Base-by-base conservation (phyloP, 2,888 invertebrate species). In the Unio pictorum region DNA sequence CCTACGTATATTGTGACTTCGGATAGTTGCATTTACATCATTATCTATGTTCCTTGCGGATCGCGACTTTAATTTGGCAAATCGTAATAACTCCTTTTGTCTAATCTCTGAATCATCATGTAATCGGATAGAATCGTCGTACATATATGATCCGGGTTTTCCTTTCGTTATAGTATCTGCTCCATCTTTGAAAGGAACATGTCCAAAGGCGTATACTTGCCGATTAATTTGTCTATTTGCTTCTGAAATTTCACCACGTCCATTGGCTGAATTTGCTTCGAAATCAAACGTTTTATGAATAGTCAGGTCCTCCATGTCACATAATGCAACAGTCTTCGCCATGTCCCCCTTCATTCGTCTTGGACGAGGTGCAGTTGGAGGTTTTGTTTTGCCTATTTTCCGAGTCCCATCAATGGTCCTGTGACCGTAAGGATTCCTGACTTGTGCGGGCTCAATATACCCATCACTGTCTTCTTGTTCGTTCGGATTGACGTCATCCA, bases 1-100 rank as follows among this genome's bases (percentile, higher is more conserved):
- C 56, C 81, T 81, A 60, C 84, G 76, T 18, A 85, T 73, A 70
- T 87, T 86, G 73, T 87, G 86, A 61, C 82, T 83, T 18, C 87
- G 80, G 54, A 86, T 78, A 1, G 87, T 87, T 26, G 83, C 84
- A 74, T 87, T 87, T 8, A 81, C 79, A 64, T 85, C 84, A n/a
- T 81, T 61, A 55, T 78, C 77, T 55, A 84, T 72, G 68, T 72
- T 84, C 66, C 78, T 80, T 34, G 81, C 81, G 7, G 80, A 81
- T 34, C 78, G 71, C 1, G 82, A 81, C 59, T 75, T 81, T 30
- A 77, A 59, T 69, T 78, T 78, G 6, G 72, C 68, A 67, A 75
- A 75, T 18, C 76, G 75, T 28, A 69, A 70, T 23, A 72, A 63
- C 23, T 74, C 66, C 57, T 67, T 66, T 26, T 69, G 66, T 54